A percentile compares a stretch with the other conserved stretches of the same genome.
Conservation (phyloP, 2,888 invertebrate species). For the Rambutsinella grinnellia region DNA sequence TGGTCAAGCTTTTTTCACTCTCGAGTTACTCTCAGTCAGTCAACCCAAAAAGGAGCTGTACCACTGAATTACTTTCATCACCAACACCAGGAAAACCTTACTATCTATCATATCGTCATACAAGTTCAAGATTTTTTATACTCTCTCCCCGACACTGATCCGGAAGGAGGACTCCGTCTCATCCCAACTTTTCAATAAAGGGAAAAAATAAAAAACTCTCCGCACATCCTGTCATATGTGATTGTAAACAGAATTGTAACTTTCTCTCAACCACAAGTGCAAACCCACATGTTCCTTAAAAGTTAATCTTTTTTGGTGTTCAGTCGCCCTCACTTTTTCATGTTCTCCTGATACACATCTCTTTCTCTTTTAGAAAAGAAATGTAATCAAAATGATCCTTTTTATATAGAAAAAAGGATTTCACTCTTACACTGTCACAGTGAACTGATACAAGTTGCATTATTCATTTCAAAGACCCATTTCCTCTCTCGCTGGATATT, state of each 20-base stretch:
- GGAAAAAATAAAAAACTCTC: neutral
- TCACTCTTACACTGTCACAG: too few species aligned
- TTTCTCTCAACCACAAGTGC: constrained; percentile 2
- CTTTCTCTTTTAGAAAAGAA: neutral
- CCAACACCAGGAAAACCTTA: neutral
- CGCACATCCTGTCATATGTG: constrained; percentile 12
- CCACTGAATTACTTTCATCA: constrained; percentile 7
- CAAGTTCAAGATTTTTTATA: constrained; percentile 1
- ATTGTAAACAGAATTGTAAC: constrained; percentile 35
- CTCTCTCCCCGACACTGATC: neutral
- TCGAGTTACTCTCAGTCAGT: neutral
- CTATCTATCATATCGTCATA: neutral
- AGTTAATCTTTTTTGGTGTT: neutral
- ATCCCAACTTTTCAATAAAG: constrained; percentile 27
- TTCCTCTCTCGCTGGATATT: neutral
- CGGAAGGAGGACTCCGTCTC: neutral
- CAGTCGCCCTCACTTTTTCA: too few species aligned
- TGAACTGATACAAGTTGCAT: constrained; percentile 34
- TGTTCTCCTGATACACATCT: neutral
- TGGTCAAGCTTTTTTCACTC: neutral
- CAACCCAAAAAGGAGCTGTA: neutral
- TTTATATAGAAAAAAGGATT: neutral
- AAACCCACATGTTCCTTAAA: neutral
- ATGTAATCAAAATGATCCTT: neutral
- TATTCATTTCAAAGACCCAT: constrained; percentile 17